Base-by-base conservation (phyloP, 2,888 invertebrate genomes). In the Brachyptera putata region DNA sequence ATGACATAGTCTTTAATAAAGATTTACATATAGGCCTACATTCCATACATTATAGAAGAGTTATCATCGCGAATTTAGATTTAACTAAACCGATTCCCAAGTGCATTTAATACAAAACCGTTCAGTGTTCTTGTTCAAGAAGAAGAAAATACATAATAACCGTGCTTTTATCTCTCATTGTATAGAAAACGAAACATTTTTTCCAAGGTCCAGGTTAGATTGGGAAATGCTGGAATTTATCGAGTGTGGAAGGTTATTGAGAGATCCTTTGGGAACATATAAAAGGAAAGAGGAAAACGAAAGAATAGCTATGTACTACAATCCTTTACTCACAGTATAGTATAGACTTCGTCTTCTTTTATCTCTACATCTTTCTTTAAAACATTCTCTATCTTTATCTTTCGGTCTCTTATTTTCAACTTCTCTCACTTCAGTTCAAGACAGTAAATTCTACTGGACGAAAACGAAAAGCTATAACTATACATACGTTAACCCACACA, bases 231-330 rank as follows among this genome's bases (percentile, higher is more conserved):
- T 30, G 11, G 36, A 53, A 53, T 53, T 53, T 53, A 53, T 53
- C 53, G 53, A 53, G 53, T 53, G 26, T 60, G 30, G 53, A 41
- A 24, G 43, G 24, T 25, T 61, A 55, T 55, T 58, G 58, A 46
- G 46, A 25, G 36, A 57, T 58, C 61, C 58, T 58, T 22, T 39
- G 61, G 61, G 61, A 61, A 58, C 58, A 39, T 49, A 61, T 55
- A 58, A 53, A 53, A 53, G 18, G 16, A 34, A 22, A 21, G 53
- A 36, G 57, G 58, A 53, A 57, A 61, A 50, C 61, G 36, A 34
- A 26, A 48, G 26, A 36, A 50, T 16, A n/a, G 30, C 50, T 37
- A 56, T 56, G n/a, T n/a, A n/a, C 56, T 56, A 50, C 57, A 61
- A 61, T 61, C 57, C 61, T 43, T 57, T 39, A 37, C 39, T 56